Percentiles rank a stretch among this genome's conserved stretches.
phyloP scores from a whole-genome alignment of 2,797 vertebrate genomes.

The Helarctos malayanus region DNA sequence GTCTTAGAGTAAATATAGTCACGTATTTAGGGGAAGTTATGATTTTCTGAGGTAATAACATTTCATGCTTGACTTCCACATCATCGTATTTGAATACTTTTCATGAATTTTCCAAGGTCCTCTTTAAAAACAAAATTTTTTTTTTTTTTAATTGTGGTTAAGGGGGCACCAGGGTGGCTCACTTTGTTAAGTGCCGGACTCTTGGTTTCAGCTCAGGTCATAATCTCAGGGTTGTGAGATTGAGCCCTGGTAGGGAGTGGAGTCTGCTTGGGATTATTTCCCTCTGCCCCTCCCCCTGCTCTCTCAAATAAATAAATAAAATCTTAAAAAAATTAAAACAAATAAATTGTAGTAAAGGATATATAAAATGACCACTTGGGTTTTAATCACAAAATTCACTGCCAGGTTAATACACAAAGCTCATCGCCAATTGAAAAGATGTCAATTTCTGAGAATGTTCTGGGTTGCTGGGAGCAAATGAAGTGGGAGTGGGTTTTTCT shows the following conservation, averaged over 20 bases:
- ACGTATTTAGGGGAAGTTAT: background rate
- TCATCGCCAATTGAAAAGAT: background rate
- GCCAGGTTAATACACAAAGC: background rate
- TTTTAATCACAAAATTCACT: constrained; percentile 41
- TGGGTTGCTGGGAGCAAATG: background rate
- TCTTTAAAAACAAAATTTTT: background rate
- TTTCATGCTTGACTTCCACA: background rate
- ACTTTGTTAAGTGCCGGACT: background rate
- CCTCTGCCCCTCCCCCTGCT: background rate
- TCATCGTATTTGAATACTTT: background rate
- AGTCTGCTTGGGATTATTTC: background rate
- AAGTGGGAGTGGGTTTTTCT: background rate
- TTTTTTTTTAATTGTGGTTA: background rate
- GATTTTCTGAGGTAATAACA: background rate
- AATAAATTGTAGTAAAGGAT: background rate
- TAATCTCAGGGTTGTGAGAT: background rate
- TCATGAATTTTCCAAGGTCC: background rate
- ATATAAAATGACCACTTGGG: background rate
- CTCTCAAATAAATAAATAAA: background rate
- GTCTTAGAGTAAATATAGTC: constrained; percentile 32
- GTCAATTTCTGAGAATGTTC: background rate
- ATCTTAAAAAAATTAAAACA: background rate
- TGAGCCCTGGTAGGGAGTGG: background rate
- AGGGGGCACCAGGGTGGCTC: background rate
- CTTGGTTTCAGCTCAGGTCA: too few relatives aligned